Evolutionary conservation across 1,140 invertebrate genomes (phyloP), one percentile per base, ranked within the genome.

Genomic region (Venustaconcha ellipsiformis): DNA sequence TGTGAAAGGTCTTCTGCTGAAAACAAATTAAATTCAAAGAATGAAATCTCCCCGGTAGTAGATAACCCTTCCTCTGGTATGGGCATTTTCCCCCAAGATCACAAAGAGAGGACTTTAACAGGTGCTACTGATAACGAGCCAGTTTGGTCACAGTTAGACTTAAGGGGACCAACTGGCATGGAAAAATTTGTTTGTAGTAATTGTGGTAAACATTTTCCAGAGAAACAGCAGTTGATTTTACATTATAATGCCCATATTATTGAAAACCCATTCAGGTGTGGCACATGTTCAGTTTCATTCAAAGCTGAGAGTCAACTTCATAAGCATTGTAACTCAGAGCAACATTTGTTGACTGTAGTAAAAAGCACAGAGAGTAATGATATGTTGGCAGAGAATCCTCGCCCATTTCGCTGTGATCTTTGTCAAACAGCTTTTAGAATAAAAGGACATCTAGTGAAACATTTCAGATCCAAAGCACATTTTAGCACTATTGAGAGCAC

Each of bases 221-320:
- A 96, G 90, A 94, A 95, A 66, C 95, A 95, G 83, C 96, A 98
- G 88, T 90, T 99, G 78, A 92, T 94, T 71, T 91, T 98, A 67
- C 97, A 99, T 90, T 94, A 97, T 87, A 98, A 98, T 89, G 97
- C 97, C 84, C 97, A 99, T 90, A 97, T 97, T 84, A 94, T 99
- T 90, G 97, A 98, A 87, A 92, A 96, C 66, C 96, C 96, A 70
- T 98, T 95, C 30, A 93, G 95, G 13, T 84, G 82, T 79, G 72
- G 78, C 26, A 78, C 69, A 11, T 83, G 83, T 65, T 60, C 94
- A 37, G 94, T 97, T 11, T 64, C 72, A 14, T 80, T 84, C 64
- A 70, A 73, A 57, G 73, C 74, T 18, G 23, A 75, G 23, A 66
- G 60, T 48, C 56, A 69, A 8, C 58, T 80, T 56, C 59, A 79